Conservation (phyloP, 2,113 vertebrate genomes). For the Capreolus pygargus region DNA sequence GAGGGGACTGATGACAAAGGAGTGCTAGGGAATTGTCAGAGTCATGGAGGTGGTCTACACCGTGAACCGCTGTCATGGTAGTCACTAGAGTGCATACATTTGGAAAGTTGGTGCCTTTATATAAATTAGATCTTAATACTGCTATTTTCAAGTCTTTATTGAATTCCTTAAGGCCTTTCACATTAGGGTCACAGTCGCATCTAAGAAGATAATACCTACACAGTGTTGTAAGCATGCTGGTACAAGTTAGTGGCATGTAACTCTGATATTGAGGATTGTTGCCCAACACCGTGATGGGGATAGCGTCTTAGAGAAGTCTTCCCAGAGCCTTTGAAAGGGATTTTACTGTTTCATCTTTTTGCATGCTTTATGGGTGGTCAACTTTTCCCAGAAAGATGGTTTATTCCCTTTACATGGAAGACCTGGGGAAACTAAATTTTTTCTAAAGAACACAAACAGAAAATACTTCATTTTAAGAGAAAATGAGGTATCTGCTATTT, state of each 20-base stretch:
- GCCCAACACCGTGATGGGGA: not conserved
- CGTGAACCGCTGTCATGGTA: not conserved
- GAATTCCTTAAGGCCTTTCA: not conserved
- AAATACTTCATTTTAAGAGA: not conserved
- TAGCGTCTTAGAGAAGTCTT: not conserved
- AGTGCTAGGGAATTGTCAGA: not conserved
- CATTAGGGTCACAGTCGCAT: not conserved
- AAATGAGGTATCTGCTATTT: not conserved
- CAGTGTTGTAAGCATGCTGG: not conserved
- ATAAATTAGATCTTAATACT: not conserved
- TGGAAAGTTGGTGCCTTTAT: not conserved
- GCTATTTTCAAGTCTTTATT: not conserved
- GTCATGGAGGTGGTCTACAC: not conserved
- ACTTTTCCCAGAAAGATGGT: not conserved
- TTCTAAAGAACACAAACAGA: not conserved
- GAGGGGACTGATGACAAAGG: not conserved
- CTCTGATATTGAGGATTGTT: not conserved
- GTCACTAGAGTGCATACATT: not conserved
- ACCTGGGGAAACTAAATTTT: not conserved
- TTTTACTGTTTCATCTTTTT: not conserved
- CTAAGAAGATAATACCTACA: not conserved
- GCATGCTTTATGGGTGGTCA: not conserved
- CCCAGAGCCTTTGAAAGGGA: not conserved
- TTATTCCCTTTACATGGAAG: not conserved
- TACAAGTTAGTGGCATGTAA: not conserved